Evolutionary conservation across 37 sponge, comb jelly and placozoan genomes (phyloP).

Genomic region (Halichondria panicea): DNA sequence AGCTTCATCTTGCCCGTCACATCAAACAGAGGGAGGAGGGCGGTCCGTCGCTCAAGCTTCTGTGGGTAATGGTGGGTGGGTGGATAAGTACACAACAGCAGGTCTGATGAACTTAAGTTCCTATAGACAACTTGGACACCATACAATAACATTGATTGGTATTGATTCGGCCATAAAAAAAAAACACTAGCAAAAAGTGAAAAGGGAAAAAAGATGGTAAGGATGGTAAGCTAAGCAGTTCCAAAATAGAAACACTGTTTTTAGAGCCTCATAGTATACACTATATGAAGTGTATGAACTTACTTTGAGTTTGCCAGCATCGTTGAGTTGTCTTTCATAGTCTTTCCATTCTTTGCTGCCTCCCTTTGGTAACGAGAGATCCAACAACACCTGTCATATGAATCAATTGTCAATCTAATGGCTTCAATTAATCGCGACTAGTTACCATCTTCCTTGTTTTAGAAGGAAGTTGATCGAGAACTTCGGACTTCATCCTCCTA

Average conservation of each 20-base stretch:
- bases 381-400: constrained; percentile 43
- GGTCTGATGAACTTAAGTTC: no score
- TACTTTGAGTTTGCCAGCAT: constrained; percentile 60
- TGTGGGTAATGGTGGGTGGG: no score
- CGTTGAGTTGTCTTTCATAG: constrained; percentile 33
- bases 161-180: no score
- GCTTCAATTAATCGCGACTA: not conserved
- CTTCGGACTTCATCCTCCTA: constrained; percentile 78
- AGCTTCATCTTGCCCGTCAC: constrained; percentile 72
- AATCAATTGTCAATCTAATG: not conserved
- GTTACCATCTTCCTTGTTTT: constrained; percentile 82
- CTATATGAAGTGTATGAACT: no score
- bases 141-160: no score
- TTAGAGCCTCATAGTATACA: no score
- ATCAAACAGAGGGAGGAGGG: constrained; percentile 65
- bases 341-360: constrained; percentile 42
- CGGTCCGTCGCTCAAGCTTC: constrained; percentile 14
- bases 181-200: no score
- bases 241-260: no score
- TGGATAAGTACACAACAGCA: no score
- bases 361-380: constrained; percentile 26
- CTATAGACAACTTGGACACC: no score
- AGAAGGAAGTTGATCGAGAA: constrained; percentile 81
- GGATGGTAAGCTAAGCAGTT: no score
- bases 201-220: no score